Evolutionary conservation across 2,113 vertebrate genomes (phyloP).

Genomic region (Saguinus imperator): DNA sequence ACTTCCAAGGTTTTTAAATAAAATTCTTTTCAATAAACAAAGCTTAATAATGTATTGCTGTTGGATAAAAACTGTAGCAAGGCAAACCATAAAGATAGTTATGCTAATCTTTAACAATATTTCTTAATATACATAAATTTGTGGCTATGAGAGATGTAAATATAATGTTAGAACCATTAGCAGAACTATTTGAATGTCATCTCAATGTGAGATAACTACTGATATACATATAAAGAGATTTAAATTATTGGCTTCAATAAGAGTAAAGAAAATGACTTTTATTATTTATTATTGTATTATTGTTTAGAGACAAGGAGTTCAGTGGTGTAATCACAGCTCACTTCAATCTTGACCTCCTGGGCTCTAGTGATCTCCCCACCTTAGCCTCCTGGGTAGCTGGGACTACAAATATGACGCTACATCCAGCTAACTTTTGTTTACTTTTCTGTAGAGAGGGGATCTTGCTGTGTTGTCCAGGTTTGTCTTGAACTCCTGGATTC

Average conservation of each 20-base stretch:
- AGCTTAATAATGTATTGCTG: neutral
- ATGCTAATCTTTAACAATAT: neutral
- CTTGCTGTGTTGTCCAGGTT: no score
- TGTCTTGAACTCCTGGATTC: no score
- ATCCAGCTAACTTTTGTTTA: no score
- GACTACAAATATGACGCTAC: no score
- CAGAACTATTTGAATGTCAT: neutral
- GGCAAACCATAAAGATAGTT: neutral
- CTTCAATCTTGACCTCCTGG: no score
- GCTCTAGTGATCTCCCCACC: no score
- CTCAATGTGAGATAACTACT: neutral
- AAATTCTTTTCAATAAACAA: neutral
- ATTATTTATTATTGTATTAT: neutral
- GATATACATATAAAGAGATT: neutral
- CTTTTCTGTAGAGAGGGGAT: no score
- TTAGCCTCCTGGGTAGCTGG: no score
- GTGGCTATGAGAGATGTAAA: neutral
- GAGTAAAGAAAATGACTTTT: neutral
- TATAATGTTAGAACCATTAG: neutral
- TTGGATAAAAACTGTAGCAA: neutral
- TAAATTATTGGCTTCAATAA: neutral
- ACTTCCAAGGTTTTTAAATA: neutral
- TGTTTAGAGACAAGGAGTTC: no score
- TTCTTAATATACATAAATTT: neutral
- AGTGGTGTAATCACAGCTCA: no score